Base-by-base conservation (phyloP, 2,888 invertebrate species). In the Cremastobaeus sp. region DNA sequence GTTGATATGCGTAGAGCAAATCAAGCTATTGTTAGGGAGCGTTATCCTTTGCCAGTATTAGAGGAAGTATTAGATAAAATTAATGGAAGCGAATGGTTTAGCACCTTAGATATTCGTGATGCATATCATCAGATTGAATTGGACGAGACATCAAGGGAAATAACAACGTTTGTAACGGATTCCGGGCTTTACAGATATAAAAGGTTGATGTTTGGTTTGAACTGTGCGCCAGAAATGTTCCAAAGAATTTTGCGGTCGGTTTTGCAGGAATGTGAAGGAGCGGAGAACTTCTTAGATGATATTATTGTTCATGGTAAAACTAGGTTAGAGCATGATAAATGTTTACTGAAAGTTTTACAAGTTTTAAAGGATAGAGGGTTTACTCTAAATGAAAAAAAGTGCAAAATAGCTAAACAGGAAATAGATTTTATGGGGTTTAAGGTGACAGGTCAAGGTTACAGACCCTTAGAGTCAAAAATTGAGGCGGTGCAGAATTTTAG, bases 81-180 rank as follows among this genome's bases (percentile, higher is more conserved):
- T 0, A 59, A 59, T 3, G 76, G 77, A 25, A 74, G 76, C 11
- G 65, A 64, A 35, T 60, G 59, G 15, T 81, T 79, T 35, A 74
- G 73, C 6, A 76, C 59, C 39, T 37, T 79, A 15, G 86, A 87
- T 60, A 60, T 86, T 2, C 82, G 81, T 39, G 75, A 81, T 21
- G 86, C 83, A 0, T 87, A 83, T 70, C 86, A 88, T 74, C 86
- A 88, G 65, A 60, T 87, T 1, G 82, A 83, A n/a, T 72, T 88
- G 11, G 55, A 79, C 12, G 73, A 77, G 21, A 75, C 81, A 6
- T 84, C 83, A 0, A 64, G 83, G 60, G 74, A 75, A 9, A 81
- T 87, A 5, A 87, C 87, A 35, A 86, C 85, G 2, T 88, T 88
- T 66, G 82, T 83, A 3, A 85, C 86, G 0, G 37, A 47, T 3